Conservation (phyloP, 1,140 invertebrate genomes). For the Drosophila jambulina region DNA sequence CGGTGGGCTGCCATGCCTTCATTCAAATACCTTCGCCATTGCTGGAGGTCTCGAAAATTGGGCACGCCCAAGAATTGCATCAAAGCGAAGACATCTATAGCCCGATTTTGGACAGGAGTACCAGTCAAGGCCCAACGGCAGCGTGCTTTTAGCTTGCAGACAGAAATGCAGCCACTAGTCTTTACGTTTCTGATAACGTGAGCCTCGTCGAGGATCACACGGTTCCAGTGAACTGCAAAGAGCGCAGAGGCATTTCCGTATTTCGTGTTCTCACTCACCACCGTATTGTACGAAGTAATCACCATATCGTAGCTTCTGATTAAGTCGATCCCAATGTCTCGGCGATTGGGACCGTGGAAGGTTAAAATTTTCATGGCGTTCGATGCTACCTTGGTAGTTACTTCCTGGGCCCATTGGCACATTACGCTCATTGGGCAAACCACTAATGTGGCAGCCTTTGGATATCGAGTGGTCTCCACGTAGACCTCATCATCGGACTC, state of each 20-base stretch:
- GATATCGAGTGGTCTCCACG: neutral
- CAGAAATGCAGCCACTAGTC: slow-evolving; percentile 20
- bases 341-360: slow-evolving; percentile 49
- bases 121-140: slow-evolving; percentile 59
- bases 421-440: slow-evolving; percentile 61
- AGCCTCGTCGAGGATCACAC: slow-evolving; percentile 59
- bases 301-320: slow-evolving; percentile 39
- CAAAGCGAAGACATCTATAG: slow-evolving; percentile 55
- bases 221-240: slow-evolving; percentile 44
- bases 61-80: slow-evolving; percentile 49
- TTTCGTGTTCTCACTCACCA: slow-evolving; percentile 22
- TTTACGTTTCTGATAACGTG: slow-evolving; percentile 45
- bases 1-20: slow-evolving; percentile 30
- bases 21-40: slow-evolving; percentile 40
- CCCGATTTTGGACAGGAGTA: slow-evolving; percentile 56
- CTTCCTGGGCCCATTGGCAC: slow-evolving; percentile 53
- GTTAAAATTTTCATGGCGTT: slow-evolving; percentile 28
- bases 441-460: slow-evolving; percentile 35
- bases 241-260: slow-evolving; percentile 27
- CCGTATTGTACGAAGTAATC: slow-evolving; percentile 46
- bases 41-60: slow-evolving; percentile 38
- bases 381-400: slow-evolving; percentile 30
- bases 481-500: slow-evolving; percentile 8
- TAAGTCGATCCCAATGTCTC: slow-evolving; percentile 8
- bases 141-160: slow-evolving; percentile 24